These are phyloP conservation scores for Spinus olivaceus DNA, from an alignment of 2,797 vertebrate genomes.

Conservation along the genomic window DNA sequence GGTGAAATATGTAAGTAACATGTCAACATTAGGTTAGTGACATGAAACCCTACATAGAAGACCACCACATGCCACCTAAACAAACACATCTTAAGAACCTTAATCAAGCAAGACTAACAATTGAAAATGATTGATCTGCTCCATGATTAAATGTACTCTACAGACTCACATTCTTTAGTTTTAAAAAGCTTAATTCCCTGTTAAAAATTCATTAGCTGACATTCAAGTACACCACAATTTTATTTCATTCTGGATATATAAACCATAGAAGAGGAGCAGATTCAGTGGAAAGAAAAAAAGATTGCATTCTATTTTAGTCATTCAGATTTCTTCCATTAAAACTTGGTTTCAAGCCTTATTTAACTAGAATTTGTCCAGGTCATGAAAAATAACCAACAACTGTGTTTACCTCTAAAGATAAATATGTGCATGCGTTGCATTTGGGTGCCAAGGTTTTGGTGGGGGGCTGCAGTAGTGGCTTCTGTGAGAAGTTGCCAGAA, in stretches of 20 bases:
- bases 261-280: not conserved
- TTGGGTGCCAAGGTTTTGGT: not conserved
- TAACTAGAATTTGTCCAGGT: not conserved
- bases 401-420: not conserved
- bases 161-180: not conserved
- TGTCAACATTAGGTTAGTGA: fast-evolving
- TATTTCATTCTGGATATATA: not conserved
- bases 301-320: not conserved
- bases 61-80: not conserved
- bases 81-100: not conserved
- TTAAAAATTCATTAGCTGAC: not conserved
- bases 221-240: not conserved
- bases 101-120: not conserved
- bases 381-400: not conserved
- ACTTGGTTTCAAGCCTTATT: not conserved
- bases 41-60: not conserved
- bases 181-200: not conserved
- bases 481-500: not conserved
- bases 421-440: not conserved
- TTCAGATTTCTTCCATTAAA: not conserved
- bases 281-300: not conserved
- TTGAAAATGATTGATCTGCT: not conserved
- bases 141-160: not conserved
- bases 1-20: not conserved
- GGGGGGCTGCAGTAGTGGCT: not conserved